Conservation (phyloP, 2,888 invertebrate species). For the Prosapia bicincta region DNA sequence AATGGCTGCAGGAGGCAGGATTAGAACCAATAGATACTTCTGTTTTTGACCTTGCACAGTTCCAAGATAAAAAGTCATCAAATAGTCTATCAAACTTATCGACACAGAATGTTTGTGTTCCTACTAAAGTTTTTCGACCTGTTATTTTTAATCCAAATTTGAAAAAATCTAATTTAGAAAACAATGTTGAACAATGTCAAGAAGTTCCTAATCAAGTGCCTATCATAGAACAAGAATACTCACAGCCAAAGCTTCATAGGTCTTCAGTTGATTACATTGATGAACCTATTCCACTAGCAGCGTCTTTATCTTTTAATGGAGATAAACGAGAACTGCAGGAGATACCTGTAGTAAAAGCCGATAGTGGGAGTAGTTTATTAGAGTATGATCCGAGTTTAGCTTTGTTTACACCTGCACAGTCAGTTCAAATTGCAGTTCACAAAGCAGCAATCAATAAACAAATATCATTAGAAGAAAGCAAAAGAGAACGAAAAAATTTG, state of each 20-base stretch:
- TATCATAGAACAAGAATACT: slow-evolving; percentile 24
- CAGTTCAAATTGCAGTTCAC: slow-evolving; percentile 46
- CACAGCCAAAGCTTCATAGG: slow-evolving; percentile 28
- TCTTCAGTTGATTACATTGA: slow-evolving; percentile 31
- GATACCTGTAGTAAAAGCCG: slow-evolving; percentile 11
- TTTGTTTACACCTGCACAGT: slow-evolving; percentile 46
- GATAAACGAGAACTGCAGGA: slow-evolving; percentile 2
- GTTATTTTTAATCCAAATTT: slow-evolving; percentile 31
- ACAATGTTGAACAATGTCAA: slow-evolving; percentile 9
- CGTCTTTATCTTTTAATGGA: slow-evolving; percentile 25
- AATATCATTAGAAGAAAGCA: slow-evolving; percentile 44
- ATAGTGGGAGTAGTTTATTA: slow-evolving; percentile 34
- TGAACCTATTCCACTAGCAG: slow-evolving; percentile 32
- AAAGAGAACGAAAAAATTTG: slow-evolving; percentile 31
- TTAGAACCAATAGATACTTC: slow-evolving; percentile 10
- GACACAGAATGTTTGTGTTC: slow-evolving; percentile 27
- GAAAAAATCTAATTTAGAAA: not conserved
- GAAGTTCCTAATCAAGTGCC: slow-evolving; percentile 23
- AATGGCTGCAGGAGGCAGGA: slow-evolving; percentile 62
- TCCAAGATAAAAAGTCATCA: slow-evolving; percentile 6
- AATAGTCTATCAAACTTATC: slow-evolving; percentile 23
- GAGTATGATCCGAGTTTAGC: slow-evolving; percentile 44
- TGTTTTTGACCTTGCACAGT: not conserved
- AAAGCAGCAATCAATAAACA: slow-evolving; percentile 48
- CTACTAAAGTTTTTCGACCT: slow-evolving; percentile 32